Evolutionary conservation across 2,797 vertebrate species (phyloP), one percentile per base, ranked within the genome.

Genomic region (Falco concolor): DNA sequence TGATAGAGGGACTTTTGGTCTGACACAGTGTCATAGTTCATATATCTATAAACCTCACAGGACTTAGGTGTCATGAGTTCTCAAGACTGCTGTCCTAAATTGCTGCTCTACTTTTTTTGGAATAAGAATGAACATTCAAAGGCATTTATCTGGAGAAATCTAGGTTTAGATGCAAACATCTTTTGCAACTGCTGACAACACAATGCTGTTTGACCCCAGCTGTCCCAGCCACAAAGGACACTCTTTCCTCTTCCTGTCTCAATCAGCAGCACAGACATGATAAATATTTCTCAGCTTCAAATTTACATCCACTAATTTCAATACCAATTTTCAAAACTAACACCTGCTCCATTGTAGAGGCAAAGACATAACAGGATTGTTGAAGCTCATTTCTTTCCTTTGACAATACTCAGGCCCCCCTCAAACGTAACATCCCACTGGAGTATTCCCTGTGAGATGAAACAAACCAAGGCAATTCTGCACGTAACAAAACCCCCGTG

Each of bases 401-500:
- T 70, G 67, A 32, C 32, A 56, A 83, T 10, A 18, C 14, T 19
- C 38, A 36, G 7, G 2, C 8, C 10, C 7, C 27, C 19, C 52
- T 16, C 21, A 22, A 52, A 72, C 19, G 12, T 5, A 70, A 38
- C 19, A 56, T 30, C 38, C 56, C 38, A 8, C 30, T 47, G 44
- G 32, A 32, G 14, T 28, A 59, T 40, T 56, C 27, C 40, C 20
- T 53, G 76, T 60, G 49, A 93, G 45, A 11, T 2, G 5, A 38
- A 78, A 27, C 19, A 77, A n/a, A 7, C 8, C 52, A 83, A 87
- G 49, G 7, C 50, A 85, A 6, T 45, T 64, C 40, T 65, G 32
- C 34, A 45, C 12, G 16, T 67, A 52, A 2, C 11, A 47, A 27
- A 84, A 11, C 2, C 0, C 0, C 4, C 16, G 3, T 1, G 8